Base-by-base conservation (phyloP, 2,888 invertebrate species). In the Limenitis camilla region DNA sequence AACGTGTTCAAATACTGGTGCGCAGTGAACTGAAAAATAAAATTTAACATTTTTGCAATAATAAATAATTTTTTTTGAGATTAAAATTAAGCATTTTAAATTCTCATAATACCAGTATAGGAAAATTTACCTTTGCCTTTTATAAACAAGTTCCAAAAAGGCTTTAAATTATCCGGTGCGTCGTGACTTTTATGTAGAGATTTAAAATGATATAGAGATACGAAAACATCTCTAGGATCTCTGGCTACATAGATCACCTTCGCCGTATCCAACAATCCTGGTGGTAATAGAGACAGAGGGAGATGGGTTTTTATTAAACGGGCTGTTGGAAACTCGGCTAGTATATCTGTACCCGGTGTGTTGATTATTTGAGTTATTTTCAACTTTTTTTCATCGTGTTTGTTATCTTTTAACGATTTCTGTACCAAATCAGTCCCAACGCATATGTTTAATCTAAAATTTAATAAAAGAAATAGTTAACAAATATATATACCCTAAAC, bases 141-240 rank as follows among this genome's bases (percentile, higher is more conserved):
- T 65, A 88, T 81, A 63, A 92, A 92, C 60, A 89, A 90, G 36
- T 88, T 69, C 91, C 91, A 92, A 63, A 90, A 92, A 42, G 84
- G 84, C 44, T 82, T 75, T 58, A 92, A 92, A 61, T 89, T 88
- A 9, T 90, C 89, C 0, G 66, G 61, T 61, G 88, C 91, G 0
- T 89, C 90, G 59, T 88, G 87, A 0, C 90, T 91, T 44, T 80
- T 80, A 53, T 90, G 60, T 31, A 65, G 36, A 84, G 9, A 83
- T 66, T 91, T 91, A 41, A 93, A 88, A 68, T 94, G 90, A 68
- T 91, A 95, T 69, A 88, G 93, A 0, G 95, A 95, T 0, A 94
- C 92, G 0, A 90, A 91, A 0, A 93, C 92, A 71, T 95, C 95
- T 75, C 93, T 93, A 0, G 95, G 94, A 78, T 95, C 93, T 52